phyloP scores from a whole-genome alignment of 2,797 vertebrate genomes.

The Lacerta bilineata region DNA sequence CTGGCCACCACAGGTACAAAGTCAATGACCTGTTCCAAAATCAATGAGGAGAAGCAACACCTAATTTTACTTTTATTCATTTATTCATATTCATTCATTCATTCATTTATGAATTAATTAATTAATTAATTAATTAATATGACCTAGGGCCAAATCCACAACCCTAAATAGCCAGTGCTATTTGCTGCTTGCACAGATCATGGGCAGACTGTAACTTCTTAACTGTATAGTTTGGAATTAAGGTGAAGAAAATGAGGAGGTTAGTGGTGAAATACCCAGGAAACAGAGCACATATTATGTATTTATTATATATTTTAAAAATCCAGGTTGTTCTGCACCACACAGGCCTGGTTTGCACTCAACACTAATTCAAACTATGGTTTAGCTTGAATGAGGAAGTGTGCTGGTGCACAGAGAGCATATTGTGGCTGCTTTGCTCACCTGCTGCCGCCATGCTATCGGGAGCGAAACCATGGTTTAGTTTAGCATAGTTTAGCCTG shows the following conservation, averaged over 20 bases:
- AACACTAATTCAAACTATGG: too few species aligned
- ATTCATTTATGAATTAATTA: too few species aligned
- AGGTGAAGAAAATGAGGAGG: background rate
- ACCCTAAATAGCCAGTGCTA: background rate
- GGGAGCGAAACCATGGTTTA: too few species aligned
- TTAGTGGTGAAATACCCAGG: background rate
- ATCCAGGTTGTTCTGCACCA: too few species aligned
- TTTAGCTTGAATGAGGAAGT: too few species aligned
- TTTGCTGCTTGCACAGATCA: background rate
- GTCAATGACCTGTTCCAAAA: background rate
- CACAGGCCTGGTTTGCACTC: too few species aligned
- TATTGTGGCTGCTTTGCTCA: too few species aligned
- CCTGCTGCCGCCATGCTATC: too few species aligned
- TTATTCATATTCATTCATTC: too few species aligned
- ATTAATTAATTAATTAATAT: background rate
- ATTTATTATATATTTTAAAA: background rate
- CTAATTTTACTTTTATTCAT: background rate
- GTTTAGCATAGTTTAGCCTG: too few species aligned
- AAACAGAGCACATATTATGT: background rate
- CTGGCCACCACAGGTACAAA: background rate
- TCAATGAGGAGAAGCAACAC: rapidly evolving
- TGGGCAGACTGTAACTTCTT: background rate
- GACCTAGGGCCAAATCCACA: background rate
- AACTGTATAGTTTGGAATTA: background rate
- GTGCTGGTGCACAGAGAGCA: too few species aligned